phyloP scores from a whole-genome alignment of 2,888 invertebrate species.

The Dorcus hopei region DNA sequence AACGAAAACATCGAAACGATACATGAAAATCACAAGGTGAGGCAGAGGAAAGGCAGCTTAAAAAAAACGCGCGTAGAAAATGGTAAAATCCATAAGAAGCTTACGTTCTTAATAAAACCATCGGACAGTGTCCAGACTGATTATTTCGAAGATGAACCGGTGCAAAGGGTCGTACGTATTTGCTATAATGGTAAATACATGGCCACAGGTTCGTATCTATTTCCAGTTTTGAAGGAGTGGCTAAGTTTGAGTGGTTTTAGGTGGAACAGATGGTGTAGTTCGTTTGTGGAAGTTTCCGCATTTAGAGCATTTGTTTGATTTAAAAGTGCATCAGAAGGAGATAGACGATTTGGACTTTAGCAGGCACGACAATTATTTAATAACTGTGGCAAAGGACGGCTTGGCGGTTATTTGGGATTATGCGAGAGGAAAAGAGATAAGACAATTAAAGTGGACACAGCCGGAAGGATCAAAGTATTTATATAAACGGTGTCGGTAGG shows the following conservation, averaged over 20 bases:
- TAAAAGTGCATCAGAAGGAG: constrained; percentile 83
- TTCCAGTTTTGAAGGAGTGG: not conserved
- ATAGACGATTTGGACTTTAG: constrained; percentile 93
- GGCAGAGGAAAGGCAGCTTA: constrained; percentile 50
- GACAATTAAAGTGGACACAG: constrained; percentile 71
- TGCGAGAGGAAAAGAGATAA: constrained; percentile 61
- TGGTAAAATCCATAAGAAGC: constrained; percentile 55
- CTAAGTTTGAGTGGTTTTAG: constrained; percentile 27
- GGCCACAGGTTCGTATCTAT: constrained; percentile 64
- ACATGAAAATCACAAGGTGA: constrained; percentile 28
- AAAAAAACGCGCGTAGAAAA: constrained; percentile 57
- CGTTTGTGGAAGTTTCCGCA: constrained; percentile 88
- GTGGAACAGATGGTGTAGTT: constrained; percentile 85
- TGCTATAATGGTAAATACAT: constrained; percentile 74
- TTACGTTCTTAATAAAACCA: constrained; percentile 74
- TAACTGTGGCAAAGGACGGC: constrained; percentile 86
- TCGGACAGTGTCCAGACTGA: constrained; percentile 82
- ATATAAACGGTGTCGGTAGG: constrained; percentile 75
- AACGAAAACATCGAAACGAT: constrained; percentile 53
- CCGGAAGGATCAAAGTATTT: constrained; percentile 76
- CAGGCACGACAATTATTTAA: constrained; percentile 70
- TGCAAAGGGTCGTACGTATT: constrained; percentile 75
- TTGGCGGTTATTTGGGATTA: constrained; percentile 78
- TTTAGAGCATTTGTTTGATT: constrained; percentile 65
- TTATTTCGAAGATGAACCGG: constrained; percentile 72